Conservation (phyloP, 2,113 vertebrate species). For the Ovis aries region ARS-UI_Ramb_v3.0 NC_056076.1:27459001-27459500, state of each 20-base stretch:
- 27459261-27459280: background rate
- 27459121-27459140: background rate
- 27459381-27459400: background rate
- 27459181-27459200: background rate
- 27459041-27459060: background rate
- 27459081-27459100: background rate
- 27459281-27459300: background rate
- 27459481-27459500: background rate
- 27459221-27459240: background rate
- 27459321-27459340: background rate
- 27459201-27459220: background rate
- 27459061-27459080: background rate
- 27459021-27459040: background rate
- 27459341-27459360: background rate
- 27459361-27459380: background rate
- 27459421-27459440: background rate
- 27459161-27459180: background rate
- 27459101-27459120: background rate
- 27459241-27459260: background rate
- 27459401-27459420: background rate
- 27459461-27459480: background rate
- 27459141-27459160: background rate
- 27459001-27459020: background rate
- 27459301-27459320: background rate
- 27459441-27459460: background rate